These are phyloP conservation scores for Phaethornis superciliosus DNA, from an alignment of 2,113 vertebrate genomes.

Conservation along the genomic window DNA sequence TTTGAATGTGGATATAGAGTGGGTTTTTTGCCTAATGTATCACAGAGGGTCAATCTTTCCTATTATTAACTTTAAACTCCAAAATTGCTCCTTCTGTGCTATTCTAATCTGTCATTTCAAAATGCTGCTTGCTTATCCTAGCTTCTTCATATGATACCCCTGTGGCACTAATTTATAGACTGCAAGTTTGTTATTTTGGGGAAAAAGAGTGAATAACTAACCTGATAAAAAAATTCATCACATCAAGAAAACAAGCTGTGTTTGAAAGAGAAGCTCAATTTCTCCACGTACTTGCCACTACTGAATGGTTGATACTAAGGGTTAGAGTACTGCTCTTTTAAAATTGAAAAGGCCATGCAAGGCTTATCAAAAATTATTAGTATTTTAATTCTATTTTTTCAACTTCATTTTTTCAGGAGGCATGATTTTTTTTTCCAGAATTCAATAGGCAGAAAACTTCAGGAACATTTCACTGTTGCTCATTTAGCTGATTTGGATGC, in stretches of 20 bases:
- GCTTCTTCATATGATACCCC: slow-evolving; percentile 1
- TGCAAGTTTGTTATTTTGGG: background rate
- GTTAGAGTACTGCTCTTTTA: background rate
- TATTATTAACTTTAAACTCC: slow-evolving; percentile 53
- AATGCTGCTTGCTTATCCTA: slow-evolving; percentile 26
- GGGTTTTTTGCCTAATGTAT: slow-evolving; percentile 50
- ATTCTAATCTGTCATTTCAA: slow-evolving; percentile 49
- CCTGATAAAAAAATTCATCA: background rate
- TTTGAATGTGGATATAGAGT: slow-evolving; percentile 59
- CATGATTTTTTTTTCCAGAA: slow-evolving; percentile 42
- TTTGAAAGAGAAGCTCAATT: background rate
- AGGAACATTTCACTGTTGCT: slow-evolving; percentile 1
- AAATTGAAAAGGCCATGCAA: background rate
- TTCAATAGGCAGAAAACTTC: slow-evolving; percentile 44
- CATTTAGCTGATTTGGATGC: background rate
- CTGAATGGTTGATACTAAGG: background rate
- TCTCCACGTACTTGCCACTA: background rate
- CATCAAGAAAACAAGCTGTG: background rate
- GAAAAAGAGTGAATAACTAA: background rate
- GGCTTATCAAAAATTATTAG: background rate
- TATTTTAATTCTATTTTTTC: slow-evolving; percentile 22
- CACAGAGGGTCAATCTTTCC: slow-evolving; percentile 42
- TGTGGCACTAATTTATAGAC: background rate
- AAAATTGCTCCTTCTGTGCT: slow-evolving; percentile 46
- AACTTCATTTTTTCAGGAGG: background rate